Conservation (phyloP, 2,888 invertebrate species). For the Acanthosoma haemorrhoidale region DNA sequence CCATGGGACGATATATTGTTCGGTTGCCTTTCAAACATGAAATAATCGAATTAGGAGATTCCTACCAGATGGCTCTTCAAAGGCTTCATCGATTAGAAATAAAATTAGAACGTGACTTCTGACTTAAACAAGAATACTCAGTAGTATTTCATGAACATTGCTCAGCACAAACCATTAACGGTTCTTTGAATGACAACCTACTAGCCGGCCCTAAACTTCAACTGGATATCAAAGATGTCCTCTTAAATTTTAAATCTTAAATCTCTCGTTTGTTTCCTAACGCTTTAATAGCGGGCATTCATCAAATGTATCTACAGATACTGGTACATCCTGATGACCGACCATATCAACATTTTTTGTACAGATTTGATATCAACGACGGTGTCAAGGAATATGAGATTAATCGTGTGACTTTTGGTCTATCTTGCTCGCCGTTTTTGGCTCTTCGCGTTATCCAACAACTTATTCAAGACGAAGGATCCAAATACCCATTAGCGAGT, state of each 20-base stretch:
- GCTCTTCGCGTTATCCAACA: constrained; percentile 39
- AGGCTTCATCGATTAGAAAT: constrained; percentile 9
- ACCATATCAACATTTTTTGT: constrained; percentile 40
- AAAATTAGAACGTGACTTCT: not conserved
- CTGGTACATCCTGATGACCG: constrained; percentile 32
- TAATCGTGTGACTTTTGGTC: constrained; percentile 41
- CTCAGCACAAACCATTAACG: not conserved
- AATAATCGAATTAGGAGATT: too few relatives aligned
- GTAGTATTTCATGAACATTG: not conserved
- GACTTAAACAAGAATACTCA: not conserved
- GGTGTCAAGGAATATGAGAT: constrained; percentile 38
- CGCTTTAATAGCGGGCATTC: too few relatives aligned
- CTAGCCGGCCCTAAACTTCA: too few relatives aligned
- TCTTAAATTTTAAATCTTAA: not conserved
- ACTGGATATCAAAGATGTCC: too few relatives aligned
- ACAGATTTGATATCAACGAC: constrained; percentile 35
- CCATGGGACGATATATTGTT: too few relatives aligned
- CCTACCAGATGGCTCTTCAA: not conserved
- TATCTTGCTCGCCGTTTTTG: constrained; percentile 39
- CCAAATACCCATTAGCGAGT: constrained; percentile 36
- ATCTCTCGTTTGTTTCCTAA: not conserved
- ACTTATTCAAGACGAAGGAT: constrained; percentile 37
- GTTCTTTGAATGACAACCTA: too few relatives aligned
- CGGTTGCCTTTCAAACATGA: too few relatives aligned
- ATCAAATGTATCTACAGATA: constrained; percentile 35